Evolutionary conservation across 2,113 vertebrate genomes (phyloP), one percentile per base, ranked within the genome.

Genomic region (Connochaetes taurinus): DNA sequence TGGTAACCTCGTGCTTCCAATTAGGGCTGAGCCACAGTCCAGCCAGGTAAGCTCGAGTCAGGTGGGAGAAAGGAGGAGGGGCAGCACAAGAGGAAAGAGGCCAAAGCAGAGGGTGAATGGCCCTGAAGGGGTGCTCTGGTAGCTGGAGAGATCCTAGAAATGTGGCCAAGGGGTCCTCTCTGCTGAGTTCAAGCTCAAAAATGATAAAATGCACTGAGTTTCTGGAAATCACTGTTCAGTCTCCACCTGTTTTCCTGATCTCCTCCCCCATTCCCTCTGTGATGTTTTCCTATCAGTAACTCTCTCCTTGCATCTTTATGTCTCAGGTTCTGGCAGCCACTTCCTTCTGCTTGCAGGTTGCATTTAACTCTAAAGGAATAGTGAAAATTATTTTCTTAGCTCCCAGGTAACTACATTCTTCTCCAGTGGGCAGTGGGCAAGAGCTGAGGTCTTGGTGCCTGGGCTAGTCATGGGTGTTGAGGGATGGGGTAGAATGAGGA

Each of bases 81-180:
- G 71, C 40, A 87, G 10, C 93, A 90, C 36, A 97, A 95, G 94
- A 74, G 97, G 94, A 98, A 90, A 96, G 93, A 97, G 90, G 93
- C 90, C 86, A 97, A 95, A 97, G 97, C n/a, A 97, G 96, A 94
- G 45, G 95, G 91, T 85, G 87, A 31, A 0, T 16, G 16, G 14
- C 15, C 7, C 33, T 47, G 15, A 81, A 60, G 9, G 31, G 60
- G 1, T 12, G 33, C 13, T 57, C 55, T n/a, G 17, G 12, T 43
- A 45, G 7, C 53, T 64, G 2, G 15, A 74, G 6, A 29, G 33
- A 82, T 23, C 2, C 14, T 45, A 33, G 14, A 50, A 17, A 76
- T 64, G 74, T 84, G 31, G 6, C 11, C 60, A 62, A 60, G 6
- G 7, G 15, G 31, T 45, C 16, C 52, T 91, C 10, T 9, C 16